These are phyloP conservation scores for Orchestia grillus DNA, from an alignment of 1,140 invertebrate genomes.

Conservation along the genomic window DNA sequence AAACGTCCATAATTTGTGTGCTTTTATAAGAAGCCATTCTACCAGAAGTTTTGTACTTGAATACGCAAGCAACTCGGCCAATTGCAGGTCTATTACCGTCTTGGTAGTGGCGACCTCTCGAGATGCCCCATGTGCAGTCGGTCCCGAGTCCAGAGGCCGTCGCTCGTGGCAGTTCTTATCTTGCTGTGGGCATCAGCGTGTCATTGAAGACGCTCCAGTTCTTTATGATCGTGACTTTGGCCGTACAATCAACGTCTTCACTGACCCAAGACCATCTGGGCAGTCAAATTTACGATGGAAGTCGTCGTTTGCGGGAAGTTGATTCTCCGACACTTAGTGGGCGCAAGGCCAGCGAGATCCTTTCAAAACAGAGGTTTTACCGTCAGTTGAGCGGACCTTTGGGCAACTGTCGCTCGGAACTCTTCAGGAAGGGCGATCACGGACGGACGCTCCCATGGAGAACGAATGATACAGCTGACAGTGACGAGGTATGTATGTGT, in stretches of 20 bases:
- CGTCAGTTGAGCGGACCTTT: neutral
- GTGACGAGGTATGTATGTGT: neutral
- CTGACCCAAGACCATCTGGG: constrained; percentile 1
- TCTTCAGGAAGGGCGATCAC: neutral
- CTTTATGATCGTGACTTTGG: constrained; percentile 20
- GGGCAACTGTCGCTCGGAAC: neutral
- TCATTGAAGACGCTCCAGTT: constrained; percentile 3
- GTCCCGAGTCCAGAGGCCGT: neutral
- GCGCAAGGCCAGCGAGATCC: neutral
- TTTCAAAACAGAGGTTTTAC: neutral
- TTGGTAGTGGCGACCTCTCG: too few relatives aligned
- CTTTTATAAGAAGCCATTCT: neutral
- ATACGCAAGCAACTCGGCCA: neutral
- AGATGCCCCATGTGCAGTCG: neutral
- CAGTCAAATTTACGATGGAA: neutral
- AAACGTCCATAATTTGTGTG: neutral
- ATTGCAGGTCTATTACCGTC: neutral
- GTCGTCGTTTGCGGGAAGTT: neutral
- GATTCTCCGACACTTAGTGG: neutral
- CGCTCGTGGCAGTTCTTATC: neutral
- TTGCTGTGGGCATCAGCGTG: neutral
- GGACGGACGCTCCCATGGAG: neutral
- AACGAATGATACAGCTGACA: neutral
- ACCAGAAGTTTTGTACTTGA: neutral
- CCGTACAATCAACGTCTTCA: neutral